Conservation (phyloP, 2,888 invertebrate genomes). For the Megaustenia siamemsis region DNA sequence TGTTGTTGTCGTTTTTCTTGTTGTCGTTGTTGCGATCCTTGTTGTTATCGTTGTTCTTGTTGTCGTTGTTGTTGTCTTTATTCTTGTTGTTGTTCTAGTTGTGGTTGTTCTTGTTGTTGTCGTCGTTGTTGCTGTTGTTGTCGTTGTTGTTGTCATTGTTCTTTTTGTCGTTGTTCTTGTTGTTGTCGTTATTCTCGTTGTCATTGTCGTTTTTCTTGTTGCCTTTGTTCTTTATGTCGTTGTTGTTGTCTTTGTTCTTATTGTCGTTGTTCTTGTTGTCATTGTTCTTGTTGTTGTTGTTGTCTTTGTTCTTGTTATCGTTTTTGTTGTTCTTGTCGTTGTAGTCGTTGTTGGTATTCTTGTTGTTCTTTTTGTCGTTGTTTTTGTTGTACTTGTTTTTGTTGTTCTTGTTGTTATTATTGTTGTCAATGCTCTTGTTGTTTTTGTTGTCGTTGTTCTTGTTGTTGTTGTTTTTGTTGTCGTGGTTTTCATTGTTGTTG, state of each 20-base stretch:
- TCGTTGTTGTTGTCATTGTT: too few species aligned
- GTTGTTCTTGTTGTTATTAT: neutral
- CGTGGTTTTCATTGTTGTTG: too few species aligned
- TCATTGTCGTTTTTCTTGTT: neutral
- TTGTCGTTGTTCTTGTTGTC: neutral
- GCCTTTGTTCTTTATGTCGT: neutral
- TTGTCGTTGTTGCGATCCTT: too few species aligned
- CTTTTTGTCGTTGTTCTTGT: neutral
- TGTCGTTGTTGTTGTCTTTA: too few species aligned
- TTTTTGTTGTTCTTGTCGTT: neutral
- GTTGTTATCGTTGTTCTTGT: too few species aligned
- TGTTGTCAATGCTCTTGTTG: neutral
- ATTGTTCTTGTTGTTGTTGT: neutral
- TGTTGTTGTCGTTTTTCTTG: too few species aligned
- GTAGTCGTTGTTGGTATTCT: neutral
- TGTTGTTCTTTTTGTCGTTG: neutral
- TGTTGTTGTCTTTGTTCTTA: neutral
- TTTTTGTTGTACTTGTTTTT: neutral
- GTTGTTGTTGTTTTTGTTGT: neutral
- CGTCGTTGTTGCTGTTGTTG: too few species aligned
- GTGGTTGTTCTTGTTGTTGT: too few species aligned
- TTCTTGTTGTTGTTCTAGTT: too few species aligned
- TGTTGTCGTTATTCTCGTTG: neutral
- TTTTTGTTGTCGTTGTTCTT: too few species aligned
- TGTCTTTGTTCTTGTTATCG: neutral